These are phyloP conservation scores for Acanthornis magna DNA, from an alignment of 2,797 vertebrate genomes.

Conservation along the genomic window DNA sequence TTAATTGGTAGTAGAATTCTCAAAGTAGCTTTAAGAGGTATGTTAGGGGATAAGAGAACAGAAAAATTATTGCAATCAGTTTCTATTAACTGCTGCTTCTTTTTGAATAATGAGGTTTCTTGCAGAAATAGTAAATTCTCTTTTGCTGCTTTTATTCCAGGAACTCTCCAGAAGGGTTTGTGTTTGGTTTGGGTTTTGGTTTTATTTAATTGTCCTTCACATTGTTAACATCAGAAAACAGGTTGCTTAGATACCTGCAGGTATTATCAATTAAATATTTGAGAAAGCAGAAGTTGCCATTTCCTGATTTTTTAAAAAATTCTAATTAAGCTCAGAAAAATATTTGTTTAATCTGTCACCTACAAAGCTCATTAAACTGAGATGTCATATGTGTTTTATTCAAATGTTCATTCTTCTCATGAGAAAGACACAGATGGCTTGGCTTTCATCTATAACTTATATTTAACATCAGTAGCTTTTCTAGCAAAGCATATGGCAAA, in stretches of 20 bases:
- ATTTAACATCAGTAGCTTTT: not conserved
- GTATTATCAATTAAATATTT: not conserved
- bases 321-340: not conserved
- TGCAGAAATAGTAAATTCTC: not conserved
- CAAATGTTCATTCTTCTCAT: not conserved
- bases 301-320: not conserved
- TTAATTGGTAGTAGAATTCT: not conserved
- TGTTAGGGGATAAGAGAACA: not conserved
- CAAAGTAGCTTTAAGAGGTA: not conserved
- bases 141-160: not conserved
- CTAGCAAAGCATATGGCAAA: not conserved
- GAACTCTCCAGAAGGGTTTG: not conserved
- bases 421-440: not conserved
- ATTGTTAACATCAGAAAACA: not conserved
- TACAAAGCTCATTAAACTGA: not conserved
- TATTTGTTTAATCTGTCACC: not conserved
- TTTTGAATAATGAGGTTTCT: not conserved
- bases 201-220: not conserved
- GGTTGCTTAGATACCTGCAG: not conserved
- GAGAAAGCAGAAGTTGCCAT: not conserved
- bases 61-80: not conserved
- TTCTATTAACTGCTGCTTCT: not conserved
- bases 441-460: not conserved
- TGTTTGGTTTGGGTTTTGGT: not conserved
- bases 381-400: not conserved